Percentiles rank a stretch among this genome's conserved stretches.
Evolutionary conservation across 2,113 vertebrate species (phyloP).

Genomic region (Rhinogobius similis): DNA sequence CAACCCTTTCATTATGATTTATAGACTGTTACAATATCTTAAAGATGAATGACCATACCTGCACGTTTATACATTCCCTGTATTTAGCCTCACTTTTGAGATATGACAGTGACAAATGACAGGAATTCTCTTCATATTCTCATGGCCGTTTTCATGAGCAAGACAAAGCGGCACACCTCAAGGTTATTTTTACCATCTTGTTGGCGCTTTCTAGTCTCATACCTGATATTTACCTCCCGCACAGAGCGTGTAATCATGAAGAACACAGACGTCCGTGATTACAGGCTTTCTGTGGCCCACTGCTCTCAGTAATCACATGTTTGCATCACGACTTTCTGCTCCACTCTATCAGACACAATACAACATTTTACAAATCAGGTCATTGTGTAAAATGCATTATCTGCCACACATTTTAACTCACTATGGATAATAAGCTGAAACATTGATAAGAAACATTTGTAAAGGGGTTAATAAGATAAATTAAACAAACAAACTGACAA

Average conservation of each 20-base stretch:
- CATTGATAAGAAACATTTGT: too few relatives aligned
- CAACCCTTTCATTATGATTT: neutral
- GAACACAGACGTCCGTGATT: slow-evolving; percentile 15
- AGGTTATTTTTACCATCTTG: slow-evolving; percentile 4
- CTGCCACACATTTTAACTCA: too few relatives aligned
- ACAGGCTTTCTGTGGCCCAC: slow-evolving; percentile 5
- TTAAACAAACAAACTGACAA: too few relatives aligned
- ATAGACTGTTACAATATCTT: too few relatives aligned
- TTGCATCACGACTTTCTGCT: neutral
- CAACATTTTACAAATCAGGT: neutral
- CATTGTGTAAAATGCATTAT: neutral
- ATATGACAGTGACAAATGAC: slow-evolving; percentile 6
- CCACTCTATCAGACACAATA: neutral
- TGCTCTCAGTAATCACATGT: slow-evolving; percentile 2
- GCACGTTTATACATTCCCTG: too few relatives aligned
- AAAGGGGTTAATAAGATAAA: too few relatives aligned
- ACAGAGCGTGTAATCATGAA: slow-evolving; percentile 18
- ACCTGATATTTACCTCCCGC: slow-evolving; percentile 24
- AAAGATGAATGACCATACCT: too few relatives aligned
- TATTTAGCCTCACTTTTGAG: slow-evolving; percentile 16
- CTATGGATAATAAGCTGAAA: too few relatives aligned
- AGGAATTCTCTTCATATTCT: slow-evolving; percentile 9
- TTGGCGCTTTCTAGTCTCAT: neutral
- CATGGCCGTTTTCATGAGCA: neutral
- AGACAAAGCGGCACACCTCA: slow-evolving; percentile 27